Percentiles rank a stretch among this genome's conserved stretches.
Conservation (phyloP, 2,797 vertebrate species). For the Poeciliopsis paucimaculata region DNA sequence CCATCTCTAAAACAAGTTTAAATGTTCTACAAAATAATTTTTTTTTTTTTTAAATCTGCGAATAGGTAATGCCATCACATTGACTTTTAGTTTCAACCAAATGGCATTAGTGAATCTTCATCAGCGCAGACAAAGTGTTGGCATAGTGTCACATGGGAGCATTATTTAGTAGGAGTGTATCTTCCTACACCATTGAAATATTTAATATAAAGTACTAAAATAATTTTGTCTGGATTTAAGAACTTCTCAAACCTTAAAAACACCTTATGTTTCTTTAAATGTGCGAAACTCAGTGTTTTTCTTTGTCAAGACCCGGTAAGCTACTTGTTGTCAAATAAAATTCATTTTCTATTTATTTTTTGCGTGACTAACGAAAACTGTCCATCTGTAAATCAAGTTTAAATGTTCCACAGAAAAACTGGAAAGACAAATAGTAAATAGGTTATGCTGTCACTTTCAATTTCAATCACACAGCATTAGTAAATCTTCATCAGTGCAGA, state of each 20-base stretch:
- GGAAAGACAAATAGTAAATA: not conserved
- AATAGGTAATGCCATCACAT: not conserved
- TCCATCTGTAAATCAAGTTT: not conserved
- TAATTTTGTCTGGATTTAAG: not conserved
- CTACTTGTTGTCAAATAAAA: not conserved
- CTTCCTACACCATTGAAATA: not conserved
- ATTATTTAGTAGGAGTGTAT: not conserved
- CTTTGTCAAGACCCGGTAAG: not conserved
- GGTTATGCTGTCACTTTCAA: not conserved
- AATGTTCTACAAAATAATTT: not conserved
- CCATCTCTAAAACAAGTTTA: not conserved
- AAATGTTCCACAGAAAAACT: not conserved
- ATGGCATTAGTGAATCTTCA: not conserved
- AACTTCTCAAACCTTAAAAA: not conserved
- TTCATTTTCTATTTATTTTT: not conserved
- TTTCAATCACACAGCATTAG: not conserved
- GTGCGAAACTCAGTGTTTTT: not conserved
- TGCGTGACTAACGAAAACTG: not conserved
- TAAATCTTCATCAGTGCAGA: not conserved
- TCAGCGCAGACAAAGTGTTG: not conserved
- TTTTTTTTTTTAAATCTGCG: not conserved
- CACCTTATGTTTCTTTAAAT: no score
- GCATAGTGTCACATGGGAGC: not conserved
- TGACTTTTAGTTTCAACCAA: not conserved
- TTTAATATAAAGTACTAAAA: not conserved